These are phyloP conservation scores for honey bee (Apis mellifera) DNA, from an alignment of 1,140 invertebrate genomes.

Conservation along the genomic window Amel_HAv3.1 CM009932.2:8880001-8880500, in stretches of 20 bases:
- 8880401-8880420: background rate
- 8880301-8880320: background rate
- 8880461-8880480: no score
- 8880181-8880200: background rate
- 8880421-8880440: no score
- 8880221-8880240: background rate
- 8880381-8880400: conserved; percentile 13
- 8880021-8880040: conserved; percentile 8
- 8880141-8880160: background rate
- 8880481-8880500: no score
- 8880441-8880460: background rate
- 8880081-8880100: background rate
- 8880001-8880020: conserved; percentile 36
- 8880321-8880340: background rate
- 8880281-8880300: background rate
- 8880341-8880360: background rate
- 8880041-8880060: conserved; percentile 18
- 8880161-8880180: background rate
- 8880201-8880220: background rate
- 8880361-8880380: background rate
- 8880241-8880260: background rate
- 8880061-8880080: conserved; percentile 54
- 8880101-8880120: background rate
- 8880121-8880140: background rate
- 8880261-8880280: background rate